Base-by-base conservation (phyloP, 2,888 invertebrate genomes). In the Platycnemis pennipes region DNA sequence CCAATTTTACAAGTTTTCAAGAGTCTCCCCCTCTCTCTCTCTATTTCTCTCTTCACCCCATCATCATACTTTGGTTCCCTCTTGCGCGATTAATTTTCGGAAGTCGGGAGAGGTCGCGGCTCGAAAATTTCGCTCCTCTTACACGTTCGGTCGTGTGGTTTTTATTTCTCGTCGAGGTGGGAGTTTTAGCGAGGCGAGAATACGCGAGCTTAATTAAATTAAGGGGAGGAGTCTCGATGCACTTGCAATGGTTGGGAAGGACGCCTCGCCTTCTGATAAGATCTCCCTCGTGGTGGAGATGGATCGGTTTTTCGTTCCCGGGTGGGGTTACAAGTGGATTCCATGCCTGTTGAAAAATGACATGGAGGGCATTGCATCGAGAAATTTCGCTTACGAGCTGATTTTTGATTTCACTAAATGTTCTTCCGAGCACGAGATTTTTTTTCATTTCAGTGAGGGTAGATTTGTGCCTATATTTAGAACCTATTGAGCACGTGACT, bases 1-100 rank as follows among this genome's bases (percentile, higher is more conserved):
- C 89, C 56, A 45, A 87, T 87, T 87, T 45, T 45, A 26, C 89
- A 42, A 89, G 89, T 89, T 56, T 88, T 89, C 56, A 22, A 37
- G 46, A 89, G 16, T 56, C 44, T 13, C 26, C 44, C 91, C 69
- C 31, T 37, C 63, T 3, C 26, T 19, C 3, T 19, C 49, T 4
- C 49, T 19, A 1, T 19, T 19, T 11, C 49, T 19, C 49, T 49
- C 19, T 11, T 49, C n/a, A 63, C n/a, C 63, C 63, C 26, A 22
- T 63, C 63, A 63, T 53, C 53, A 11, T 8, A 53, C 7, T 53
- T 53, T 8, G n/a, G 63, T 63, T 26, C 63, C 8, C 26, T 63
- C 26, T 63, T n/a, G 26, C 63, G 63, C 26, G 63, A 63, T 63
- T 16, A 56, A 56, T 56, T 49, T n/a, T n/a, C 49, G 49, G 13